Conservation (phyloP, 1,140 invertebrate genomes). For the Microvelia longipes region DNA sequence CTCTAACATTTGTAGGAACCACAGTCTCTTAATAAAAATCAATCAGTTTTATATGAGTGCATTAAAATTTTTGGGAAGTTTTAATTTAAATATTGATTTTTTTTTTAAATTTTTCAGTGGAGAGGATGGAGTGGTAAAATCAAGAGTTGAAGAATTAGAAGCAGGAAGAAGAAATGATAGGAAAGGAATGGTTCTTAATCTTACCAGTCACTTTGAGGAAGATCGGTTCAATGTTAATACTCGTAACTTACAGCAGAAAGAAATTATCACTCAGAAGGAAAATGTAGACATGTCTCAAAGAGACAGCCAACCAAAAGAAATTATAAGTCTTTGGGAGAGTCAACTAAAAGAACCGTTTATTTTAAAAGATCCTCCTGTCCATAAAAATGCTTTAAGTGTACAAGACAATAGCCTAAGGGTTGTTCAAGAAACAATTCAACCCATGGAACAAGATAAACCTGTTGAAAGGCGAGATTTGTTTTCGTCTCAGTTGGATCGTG, state of each 20-base stretch:
- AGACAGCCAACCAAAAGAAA: not conserved
- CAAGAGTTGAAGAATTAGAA: conserved; percentile 49
- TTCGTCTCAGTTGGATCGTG: conserved; percentile 50
- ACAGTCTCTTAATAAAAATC: too few relatives aligned
- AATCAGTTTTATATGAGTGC: too few relatives aligned
- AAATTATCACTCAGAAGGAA: not conserved
- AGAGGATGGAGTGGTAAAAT: conserved; percentile 35
- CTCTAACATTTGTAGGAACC: too few relatives aligned
- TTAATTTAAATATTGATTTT: too few relatives aligned
- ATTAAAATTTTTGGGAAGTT: too few relatives aligned
- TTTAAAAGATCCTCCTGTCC: not conserved
- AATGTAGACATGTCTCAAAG: not conserved
- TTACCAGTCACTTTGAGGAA: conserved; percentile 41
- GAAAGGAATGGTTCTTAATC: conserved; percentile 45
- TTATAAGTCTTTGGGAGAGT: not conserved
- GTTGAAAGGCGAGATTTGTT: conserved; percentile 42
- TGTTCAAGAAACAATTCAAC: not conserved
- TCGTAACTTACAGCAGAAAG: conserved; percentile 18
- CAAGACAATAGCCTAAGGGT: not conserved
- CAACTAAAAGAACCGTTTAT: not conserved
- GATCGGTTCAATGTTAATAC: conserved; percentile 20
- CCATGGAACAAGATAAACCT: not conserved
- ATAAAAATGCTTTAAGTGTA: not conserved
- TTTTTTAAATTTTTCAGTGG: conserved; percentile 16
- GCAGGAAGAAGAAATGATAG: conserved; percentile 31